These are phyloP conservation scores for Drosophila lacteicornis DNA, from an alignment of 1,140 invertebrate genomes.

Conservation along the genomic window DNA sequence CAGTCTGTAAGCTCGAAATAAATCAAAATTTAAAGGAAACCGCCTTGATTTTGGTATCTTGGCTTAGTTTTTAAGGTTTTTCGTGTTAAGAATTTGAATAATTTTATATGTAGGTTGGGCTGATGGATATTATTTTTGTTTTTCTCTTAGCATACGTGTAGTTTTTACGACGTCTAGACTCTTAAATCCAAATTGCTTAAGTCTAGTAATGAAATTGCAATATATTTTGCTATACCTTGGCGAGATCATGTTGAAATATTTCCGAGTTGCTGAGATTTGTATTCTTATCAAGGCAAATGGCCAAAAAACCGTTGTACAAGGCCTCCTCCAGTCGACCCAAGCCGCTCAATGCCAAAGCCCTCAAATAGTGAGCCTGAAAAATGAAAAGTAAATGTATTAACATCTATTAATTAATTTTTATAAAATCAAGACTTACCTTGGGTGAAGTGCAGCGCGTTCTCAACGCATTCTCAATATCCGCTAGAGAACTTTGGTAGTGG, in stretches of 20 bases:
- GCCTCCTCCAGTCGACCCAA: slow-evolving; percentile 89
- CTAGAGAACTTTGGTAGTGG: slow-evolving; percentile 88
- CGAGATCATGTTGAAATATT: slow-evolving; percentile 84
- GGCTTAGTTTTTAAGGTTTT: not conserved
- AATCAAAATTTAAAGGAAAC: not conserved
- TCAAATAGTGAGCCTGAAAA: slow-evolving; percentile 88
- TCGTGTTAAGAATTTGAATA: not conserved
- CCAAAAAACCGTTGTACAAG: slow-evolving; percentile 87
- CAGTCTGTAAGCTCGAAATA: too few relatives aligned
- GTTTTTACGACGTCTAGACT: slow-evolving; percentile 4
- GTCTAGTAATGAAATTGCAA: not conserved
- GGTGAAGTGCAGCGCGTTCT: slow-evolving; percentile 89
- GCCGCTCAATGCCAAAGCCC: slow-evolving; percentile 88
- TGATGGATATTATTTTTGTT: not conserved
- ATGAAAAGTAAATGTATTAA: not conserved
- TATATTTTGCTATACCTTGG: slow-evolving; percentile 65
- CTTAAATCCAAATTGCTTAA: not conserved
- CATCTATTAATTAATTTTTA: not conserved
- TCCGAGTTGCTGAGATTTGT: slow-evolving; percentile 83
- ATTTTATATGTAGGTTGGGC: not conserved
- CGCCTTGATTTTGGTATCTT: too few relatives aligned
- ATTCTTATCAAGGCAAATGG: slow-evolving; percentile 78
- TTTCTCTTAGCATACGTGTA: not conserved
- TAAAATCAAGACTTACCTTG: slow-evolving; percentile 86
- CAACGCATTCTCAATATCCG: slow-evolving; percentile 89